phyloP scores from a whole-genome alignment of 2,888 invertebrate species.

The Netelia virgata region DNA sequence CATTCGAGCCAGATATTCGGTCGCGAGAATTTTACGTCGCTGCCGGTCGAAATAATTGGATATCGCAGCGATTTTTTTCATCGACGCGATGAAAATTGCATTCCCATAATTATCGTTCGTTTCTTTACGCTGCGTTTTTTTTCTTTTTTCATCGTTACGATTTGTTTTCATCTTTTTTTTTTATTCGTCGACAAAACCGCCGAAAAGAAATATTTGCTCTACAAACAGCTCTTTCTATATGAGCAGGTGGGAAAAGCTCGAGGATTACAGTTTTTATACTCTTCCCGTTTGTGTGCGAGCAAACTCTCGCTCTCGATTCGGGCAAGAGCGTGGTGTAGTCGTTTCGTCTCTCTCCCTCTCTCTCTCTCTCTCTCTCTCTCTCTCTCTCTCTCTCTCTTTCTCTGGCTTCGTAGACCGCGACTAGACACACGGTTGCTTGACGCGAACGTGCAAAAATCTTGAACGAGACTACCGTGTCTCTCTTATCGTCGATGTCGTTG shows the following conservation, averaged over 20 bases:
- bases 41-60: neutral
- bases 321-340: neutral
- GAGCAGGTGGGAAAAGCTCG: neutral
- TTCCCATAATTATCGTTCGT: neutral
- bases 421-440: constrained; percentile 42
- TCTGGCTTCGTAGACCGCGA: constrained; percentile 38
- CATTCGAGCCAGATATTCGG: neutral
- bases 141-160: neutral
- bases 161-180: neutral
- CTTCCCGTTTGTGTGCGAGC: neutral
- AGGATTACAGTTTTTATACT: neutral
- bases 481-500: constrained; percentile 28
- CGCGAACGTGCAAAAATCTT: constrained; percentile 63
- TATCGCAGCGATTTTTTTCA: constrained; percentile 5
- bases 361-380: neutral
- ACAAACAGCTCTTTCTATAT: neutral
- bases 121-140: neutral
- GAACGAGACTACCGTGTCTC: constrained; percentile 36
- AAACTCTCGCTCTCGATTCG: neutral
- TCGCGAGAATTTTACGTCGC: constrained; percentile 7
- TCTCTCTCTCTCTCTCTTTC: neutral
- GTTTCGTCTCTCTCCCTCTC: neutral
- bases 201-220: neutral
- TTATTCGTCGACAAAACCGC: constrained; percentile 3
- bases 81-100: constrained; percentile 1